Conservation (phyloP, 1,140 invertebrate genomes). For the Bombus cullumanus region DNA sequence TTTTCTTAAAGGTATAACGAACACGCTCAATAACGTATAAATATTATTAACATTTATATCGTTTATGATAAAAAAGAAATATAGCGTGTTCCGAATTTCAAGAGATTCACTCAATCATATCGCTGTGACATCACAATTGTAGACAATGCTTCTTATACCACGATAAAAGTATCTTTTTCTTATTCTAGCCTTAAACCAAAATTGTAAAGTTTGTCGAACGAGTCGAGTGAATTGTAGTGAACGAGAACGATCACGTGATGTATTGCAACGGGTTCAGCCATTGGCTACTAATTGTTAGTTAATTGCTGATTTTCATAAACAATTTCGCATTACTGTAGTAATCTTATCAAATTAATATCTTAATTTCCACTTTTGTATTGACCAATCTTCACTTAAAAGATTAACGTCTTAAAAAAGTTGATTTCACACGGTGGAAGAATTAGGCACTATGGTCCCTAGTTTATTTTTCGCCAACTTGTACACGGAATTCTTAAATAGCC, state of each 20-base stretch:
- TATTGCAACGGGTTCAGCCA: background rate
- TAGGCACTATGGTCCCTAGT: background rate
- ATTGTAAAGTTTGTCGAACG: background rate
- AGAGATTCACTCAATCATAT: background rate
- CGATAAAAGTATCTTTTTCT: background rate
- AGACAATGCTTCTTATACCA: background rate
- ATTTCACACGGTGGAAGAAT: background rate
- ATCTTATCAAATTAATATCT: background rate
- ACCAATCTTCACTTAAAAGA: background rate
- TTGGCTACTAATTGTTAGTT: background rate
- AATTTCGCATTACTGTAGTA: background rate
- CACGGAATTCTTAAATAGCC: background rate
- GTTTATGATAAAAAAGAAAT: background rate
- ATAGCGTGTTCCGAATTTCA: background rate
- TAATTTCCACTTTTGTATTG: background rate
- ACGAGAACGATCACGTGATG: too few species aligned
- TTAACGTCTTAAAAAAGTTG: background rate
- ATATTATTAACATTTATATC: background rate
- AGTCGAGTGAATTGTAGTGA: too few species aligned
- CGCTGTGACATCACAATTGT: too few species aligned
- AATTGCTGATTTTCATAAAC: background rate
- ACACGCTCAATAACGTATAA: background rate
- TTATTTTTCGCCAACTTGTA: background rate
- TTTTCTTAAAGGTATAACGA: background rate
- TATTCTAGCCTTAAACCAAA: background rate